A percentile compares a stretch with the other conserved stretches of the same genome.
phyloP scores from a whole-genome alignment of 2,113 vertebrate genomes.

The Festucalex cinctus region DNA sequence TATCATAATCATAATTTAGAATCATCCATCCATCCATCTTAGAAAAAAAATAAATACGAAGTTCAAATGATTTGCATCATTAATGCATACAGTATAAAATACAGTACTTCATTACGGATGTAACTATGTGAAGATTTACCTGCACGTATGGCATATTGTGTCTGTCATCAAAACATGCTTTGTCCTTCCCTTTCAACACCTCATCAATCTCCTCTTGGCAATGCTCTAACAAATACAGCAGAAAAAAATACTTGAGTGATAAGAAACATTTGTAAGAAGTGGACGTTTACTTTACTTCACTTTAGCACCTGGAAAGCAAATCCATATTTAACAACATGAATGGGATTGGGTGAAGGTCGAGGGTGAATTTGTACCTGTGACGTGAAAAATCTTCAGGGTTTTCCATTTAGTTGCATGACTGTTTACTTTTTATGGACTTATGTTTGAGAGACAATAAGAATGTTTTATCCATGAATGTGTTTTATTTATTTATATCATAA shows the following conservation, averaged over 20 bases:
- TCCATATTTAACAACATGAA: not conserved
- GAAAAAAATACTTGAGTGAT: not conserved
- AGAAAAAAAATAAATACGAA: not conserved
- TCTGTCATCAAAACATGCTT: conserved; percentile 28
- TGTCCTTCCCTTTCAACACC: conserved; percentile 18
- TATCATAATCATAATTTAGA: not conserved
- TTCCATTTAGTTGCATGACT: too few species aligned
- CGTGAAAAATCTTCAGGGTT: too few species aligned
- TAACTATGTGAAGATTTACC: conserved; percentile 2
- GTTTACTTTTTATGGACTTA: too few species aligned
- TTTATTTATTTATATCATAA: not conserved
- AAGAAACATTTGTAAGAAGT: not conserved
- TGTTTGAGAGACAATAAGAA: too few species aligned
- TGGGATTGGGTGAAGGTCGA: too few species aligned
- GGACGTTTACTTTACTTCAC: not conserved
- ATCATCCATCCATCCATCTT: too few species aligned
- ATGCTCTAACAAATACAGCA: conserved; percentile 12
- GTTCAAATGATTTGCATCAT: not conserved
- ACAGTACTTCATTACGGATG: not conserved
- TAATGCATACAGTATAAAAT: not conserved
- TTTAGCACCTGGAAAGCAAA: not conserved
- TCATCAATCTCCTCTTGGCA: conserved; percentile 32
- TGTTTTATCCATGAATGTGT: not conserved
- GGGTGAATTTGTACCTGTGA: too few species aligned
- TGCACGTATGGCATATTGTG: conserved; percentile 34